phyloP scores from a whole-genome alignment of 2,113 vertebrate species.

The Hippocampus zosterae region DNA sequence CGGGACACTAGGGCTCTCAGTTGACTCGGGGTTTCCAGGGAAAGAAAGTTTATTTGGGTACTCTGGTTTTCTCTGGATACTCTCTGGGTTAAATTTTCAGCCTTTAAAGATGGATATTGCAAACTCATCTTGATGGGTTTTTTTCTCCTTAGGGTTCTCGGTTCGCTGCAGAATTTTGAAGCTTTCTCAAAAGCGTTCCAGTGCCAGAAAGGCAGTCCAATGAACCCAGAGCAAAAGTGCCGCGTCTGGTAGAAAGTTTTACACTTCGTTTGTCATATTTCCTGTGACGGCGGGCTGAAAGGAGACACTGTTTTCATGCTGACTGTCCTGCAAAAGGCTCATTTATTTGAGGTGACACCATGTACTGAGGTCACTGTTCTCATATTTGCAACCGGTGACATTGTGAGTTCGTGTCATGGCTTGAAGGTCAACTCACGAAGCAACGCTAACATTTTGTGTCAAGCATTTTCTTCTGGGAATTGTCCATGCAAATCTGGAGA shows the following conservation, averaged over 20 bases:
- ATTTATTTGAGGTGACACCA: constrained; percentile 26
- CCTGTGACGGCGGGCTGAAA: constrained; percentile 30
- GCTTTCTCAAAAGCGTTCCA: constrained; percentile 88
- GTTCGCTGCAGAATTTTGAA: constrained; percentile 92
- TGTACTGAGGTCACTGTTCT: constrained; percentile 9
- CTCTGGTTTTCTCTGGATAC: too few relatives aligned
- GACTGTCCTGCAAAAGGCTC: constrained; percentile 26
- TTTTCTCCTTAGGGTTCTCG: constrained; percentile 79
- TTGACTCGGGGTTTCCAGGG: too few relatives aligned
- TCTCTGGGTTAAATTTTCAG: too few relatives aligned
- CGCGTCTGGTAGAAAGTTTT: constrained; percentile 81
- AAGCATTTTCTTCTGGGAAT: constrained; percentile 1
- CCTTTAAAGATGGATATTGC: not conserved
- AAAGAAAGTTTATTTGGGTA: too few relatives aligned
- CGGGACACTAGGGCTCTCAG: too few relatives aligned
- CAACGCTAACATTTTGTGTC: not conserved
- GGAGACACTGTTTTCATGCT: constrained; percentile 10
- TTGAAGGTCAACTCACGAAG: not conserved
- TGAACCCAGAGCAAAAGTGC: constrained; percentile 85
- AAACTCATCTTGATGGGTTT: constrained; percentile 4
- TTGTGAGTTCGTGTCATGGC: constrained; percentile 16
- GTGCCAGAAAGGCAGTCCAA: constrained; percentile 78
- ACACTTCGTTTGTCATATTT: constrained; percentile 22
- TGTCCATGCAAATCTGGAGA: constrained; percentile 11
- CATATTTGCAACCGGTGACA: constrained; percentile 16